Evolutionary conservation across 2,888 invertebrate species (phyloP).

Genomic region (Capitulum mitella): DNA sequence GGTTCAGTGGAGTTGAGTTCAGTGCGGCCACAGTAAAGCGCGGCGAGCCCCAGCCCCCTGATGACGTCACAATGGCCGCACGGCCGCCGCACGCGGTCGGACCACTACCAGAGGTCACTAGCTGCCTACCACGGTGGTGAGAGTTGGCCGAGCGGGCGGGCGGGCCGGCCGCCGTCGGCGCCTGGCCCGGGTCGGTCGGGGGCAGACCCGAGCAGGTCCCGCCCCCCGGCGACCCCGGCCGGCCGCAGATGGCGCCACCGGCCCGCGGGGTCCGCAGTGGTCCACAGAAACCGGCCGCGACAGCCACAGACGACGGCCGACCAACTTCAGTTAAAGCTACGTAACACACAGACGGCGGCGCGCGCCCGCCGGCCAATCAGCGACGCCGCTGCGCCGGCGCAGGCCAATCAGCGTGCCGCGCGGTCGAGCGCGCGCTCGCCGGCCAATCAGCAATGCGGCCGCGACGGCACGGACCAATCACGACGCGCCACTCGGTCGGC

Average conservation of each 20-base stretch:
- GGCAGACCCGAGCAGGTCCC: neutral
- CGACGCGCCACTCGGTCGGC: neutral
- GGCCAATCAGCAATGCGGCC: no score
- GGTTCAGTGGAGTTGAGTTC: no score
- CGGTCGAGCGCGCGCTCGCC: neutral
- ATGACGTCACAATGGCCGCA: neutral
- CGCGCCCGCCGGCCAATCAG: neutral
- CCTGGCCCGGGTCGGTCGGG: neutral
- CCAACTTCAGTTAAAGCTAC: slow-evolving; percentile 14
- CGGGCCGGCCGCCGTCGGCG: neutral
- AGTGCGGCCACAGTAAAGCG: no score
- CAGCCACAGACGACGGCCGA: neutral
- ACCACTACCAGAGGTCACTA: neutral
- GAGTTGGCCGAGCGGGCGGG: neutral
- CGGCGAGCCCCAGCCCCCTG: no score
- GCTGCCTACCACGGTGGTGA: neutral
- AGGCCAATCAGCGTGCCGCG: neutral
- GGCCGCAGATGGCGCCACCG: no score
- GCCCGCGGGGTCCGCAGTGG: no score
- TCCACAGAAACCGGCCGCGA: neutral
- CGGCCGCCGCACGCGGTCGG: neutral
- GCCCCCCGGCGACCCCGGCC: neutral
- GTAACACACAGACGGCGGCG: neutral
- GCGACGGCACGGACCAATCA: neutral
- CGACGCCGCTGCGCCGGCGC: no score